These are phyloP conservation scores for Oligia latruncula DNA, from an alignment of 2,888 invertebrate genomes.

Conservation along the genomic window DNA sequence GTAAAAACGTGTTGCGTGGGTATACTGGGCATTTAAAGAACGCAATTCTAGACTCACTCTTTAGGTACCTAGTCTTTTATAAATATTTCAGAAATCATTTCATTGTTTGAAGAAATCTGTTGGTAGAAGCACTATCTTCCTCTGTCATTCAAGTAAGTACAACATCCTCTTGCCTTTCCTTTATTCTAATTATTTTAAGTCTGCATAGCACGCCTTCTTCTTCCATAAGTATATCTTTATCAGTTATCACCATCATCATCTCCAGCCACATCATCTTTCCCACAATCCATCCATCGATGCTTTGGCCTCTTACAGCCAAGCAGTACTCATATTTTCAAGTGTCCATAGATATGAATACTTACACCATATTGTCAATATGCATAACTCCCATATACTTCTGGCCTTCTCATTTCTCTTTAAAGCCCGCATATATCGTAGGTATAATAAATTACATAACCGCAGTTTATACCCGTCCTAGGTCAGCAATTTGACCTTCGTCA, in stretches of 20 bases:
- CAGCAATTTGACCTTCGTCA: conserved; percentile 58
- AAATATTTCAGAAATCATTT: background rate
- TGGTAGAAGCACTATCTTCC: background rate
- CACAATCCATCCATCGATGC: background rate
- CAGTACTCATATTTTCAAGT: background rate
- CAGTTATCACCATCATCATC: background rate
- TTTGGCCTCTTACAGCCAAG: background rate
- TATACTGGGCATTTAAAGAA: background rate
- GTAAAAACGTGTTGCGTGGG: background rate
- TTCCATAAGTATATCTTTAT: background rate
- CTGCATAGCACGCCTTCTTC: background rate
- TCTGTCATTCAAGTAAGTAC: background rate
- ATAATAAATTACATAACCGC: conserved; percentile 28
- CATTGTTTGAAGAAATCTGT: background rate
- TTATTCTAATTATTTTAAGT: background rate
- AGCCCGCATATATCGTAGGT: background rate
- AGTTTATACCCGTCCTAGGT: conserved; percentile 38
- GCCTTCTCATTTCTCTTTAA: background rate
- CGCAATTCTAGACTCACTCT: background rate
- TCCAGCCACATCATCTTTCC: too few relatives aligned
- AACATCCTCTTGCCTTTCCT: background rate
- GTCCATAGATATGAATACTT: background rate
- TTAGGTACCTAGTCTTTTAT: background rate
- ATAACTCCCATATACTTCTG: background rate
- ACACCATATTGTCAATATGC: background rate